A percentile compares a stretch with the other conserved stretches of the same genome.
Evolutionary conservation across 2,113 vertebrate species (phyloP).

Genomic region (Arothron firmamentum): DNA sequence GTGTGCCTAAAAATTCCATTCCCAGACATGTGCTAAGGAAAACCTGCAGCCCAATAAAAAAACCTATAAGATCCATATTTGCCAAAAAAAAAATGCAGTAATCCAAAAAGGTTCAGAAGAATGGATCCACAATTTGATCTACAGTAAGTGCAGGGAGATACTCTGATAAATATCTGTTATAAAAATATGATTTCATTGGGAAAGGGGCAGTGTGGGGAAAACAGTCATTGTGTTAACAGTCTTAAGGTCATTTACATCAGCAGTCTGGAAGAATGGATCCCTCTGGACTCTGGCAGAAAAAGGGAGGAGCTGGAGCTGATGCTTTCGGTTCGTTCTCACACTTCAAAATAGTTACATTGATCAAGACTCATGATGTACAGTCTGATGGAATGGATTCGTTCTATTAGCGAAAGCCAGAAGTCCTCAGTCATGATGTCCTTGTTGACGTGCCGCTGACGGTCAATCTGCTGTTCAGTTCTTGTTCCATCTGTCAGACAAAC

Average conservation of each 20-base stretch:
- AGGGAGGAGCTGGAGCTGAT: constrained; percentile 12
- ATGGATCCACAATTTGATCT: constrained; percentile 61
- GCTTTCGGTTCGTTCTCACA: constrained; percentile 12
- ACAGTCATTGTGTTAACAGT: constrained; percentile 76
- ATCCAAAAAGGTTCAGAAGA: constrained; percentile 22
- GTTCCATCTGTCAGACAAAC: constrained; percentile 63
- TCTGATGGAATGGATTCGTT: constrained; percentile 49
- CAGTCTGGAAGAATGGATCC: constrained; percentile 12
- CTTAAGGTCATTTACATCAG: constrained; percentile 57
- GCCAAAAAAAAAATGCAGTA: constrained; percentile 50
- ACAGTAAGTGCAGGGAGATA: constrained; percentile 37
- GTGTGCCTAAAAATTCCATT: constrained; percentile 90
- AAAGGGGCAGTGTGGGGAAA: constrained; percentile 48
- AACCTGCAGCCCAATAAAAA: constrained; percentile 84
- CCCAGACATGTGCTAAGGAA: constrained; percentile 87
- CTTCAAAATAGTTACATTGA: constrained; percentile 16
- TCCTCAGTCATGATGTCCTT: constrained; percentile 71
- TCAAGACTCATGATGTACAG: constrained; percentile 40
- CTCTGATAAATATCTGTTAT: constrained; percentile 49
- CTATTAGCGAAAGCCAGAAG: constrained; percentile 28
- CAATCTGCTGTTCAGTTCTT: constrained; percentile 37
- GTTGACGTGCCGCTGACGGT: constrained; percentile 46
- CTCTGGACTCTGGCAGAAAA: too few relatives aligned
- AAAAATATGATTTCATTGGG: constrained; percentile 58
- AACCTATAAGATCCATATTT: constrained; percentile 79